Conservation (phyloP, 2,888 invertebrate species). For the Brachyptera risi region DNA sequence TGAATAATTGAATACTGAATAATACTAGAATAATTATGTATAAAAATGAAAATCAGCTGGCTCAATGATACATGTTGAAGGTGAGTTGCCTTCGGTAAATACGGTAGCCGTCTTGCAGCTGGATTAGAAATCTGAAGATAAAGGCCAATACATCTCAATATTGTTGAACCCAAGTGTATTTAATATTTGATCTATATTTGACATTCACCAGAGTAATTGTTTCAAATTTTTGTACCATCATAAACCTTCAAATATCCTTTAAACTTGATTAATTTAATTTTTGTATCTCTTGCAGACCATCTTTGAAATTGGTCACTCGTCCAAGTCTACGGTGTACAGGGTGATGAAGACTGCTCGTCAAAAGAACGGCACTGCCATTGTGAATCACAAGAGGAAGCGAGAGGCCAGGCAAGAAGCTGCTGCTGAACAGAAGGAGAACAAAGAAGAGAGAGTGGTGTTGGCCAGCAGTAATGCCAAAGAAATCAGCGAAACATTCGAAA, state of each 20-base stretch:
- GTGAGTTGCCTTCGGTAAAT: too few species aligned
- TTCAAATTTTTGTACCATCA: too few species aligned
- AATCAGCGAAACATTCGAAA: conserved; percentile 53
- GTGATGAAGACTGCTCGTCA: conserved; percentile 87
- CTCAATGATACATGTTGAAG: too few species aligned
- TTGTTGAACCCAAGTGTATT: too few species aligned
- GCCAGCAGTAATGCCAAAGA: conserved; percentile 50
- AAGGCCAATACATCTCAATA: too few species aligned
- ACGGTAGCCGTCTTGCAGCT: too few species aligned
- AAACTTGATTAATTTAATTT: conserved; percentile 28
- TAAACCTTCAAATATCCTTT: too few species aligned
- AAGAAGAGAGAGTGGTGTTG: conserved; percentile 36
- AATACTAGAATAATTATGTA: too few species aligned
- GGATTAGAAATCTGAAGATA: too few species aligned
- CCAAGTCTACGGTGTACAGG: conserved; percentile 69
- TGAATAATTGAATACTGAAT: too few species aligned
- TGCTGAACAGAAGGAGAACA: neutral
- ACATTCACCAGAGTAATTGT: neutral
- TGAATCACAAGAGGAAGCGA: conserved; percentile 45
- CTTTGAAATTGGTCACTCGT: conserved; percentile 83
- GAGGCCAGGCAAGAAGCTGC: conserved; percentile 40
- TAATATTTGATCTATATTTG: neutral
- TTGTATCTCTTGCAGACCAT: conserved; percentile 69
- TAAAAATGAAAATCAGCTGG: too few species aligned
- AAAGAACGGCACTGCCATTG: conserved; percentile 60